Conservation (phyloP, 1,140 invertebrate species). For the Cyclargus thomasi region DNA sequence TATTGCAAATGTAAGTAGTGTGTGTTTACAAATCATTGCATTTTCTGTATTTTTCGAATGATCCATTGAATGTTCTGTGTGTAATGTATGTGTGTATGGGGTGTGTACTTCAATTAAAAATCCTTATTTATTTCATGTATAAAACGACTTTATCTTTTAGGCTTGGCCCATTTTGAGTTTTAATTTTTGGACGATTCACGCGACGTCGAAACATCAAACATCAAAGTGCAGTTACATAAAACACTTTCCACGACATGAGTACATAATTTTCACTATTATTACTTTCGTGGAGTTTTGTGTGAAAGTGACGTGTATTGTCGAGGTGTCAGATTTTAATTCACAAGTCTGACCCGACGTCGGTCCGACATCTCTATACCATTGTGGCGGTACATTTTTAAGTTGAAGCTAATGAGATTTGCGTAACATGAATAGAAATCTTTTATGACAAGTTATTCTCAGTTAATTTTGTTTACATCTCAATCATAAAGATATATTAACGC, state of each 20-base stretch:
- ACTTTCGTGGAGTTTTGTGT: conserved; percentile 17
- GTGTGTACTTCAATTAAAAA: too few relatives aligned
- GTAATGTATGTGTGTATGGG: too few relatives aligned
- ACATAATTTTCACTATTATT: background rate
- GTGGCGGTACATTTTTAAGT: background rate
- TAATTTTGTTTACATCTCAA: background rate
- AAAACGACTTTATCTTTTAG: too few relatives aligned
- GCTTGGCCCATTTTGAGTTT: too few relatives aligned
- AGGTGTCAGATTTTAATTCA: conserved; percentile 38
- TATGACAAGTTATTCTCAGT: background rate
- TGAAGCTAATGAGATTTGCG: background rate
- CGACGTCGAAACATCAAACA: background rate
- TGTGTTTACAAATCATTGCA: too few relatives aligned
- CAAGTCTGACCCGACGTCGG: conserved; percentile 43
- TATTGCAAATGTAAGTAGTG: too few relatives aligned
- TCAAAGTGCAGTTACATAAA: background rate
- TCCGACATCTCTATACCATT: conserved; percentile 43
- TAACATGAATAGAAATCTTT: conserved; percentile 11
- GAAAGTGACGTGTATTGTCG: conserved; percentile 36
- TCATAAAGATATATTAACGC: too few relatives aligned
- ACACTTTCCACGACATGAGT: background rate
- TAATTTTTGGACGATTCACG: too few relatives aligned
- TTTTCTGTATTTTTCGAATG: too few relatives aligned
- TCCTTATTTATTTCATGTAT: too few relatives aligned
- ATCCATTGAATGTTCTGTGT: too few relatives aligned